Evolutionary conservation across 2,888 invertebrate genomes (phyloP).

Genomic region (Zhuqinia jingwanae): DNA sequence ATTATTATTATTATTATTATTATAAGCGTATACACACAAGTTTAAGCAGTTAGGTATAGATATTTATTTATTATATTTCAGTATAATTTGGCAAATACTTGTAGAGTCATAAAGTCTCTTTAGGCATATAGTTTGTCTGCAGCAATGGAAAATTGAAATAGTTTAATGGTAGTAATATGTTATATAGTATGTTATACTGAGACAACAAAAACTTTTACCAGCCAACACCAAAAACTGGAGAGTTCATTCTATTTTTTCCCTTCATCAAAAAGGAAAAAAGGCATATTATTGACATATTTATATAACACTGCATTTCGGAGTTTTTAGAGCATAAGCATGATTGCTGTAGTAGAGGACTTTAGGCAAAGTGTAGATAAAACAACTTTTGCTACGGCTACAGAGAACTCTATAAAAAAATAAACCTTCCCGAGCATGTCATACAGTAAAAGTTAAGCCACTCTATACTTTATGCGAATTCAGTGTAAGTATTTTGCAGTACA

Average conservation of each 20-base stretch:
- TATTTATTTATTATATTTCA: too few relatives aligned
- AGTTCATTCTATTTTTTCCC: slow-evolving; percentile 12
- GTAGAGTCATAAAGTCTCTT: background rate
- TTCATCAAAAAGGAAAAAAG: slow-evolving; percentile 2
- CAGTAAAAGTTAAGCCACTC: too few relatives aligned
- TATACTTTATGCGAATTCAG: too few relatives aligned
- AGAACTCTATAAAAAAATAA: slow-evolving; percentile 19
- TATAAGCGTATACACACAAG: too few relatives aligned
- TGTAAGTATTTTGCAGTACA: background rate
- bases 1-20: too few relatives aligned
- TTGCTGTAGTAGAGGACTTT: too few relatives aligned
- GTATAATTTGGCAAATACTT: too few relatives aligned
- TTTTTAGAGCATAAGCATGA: too few relatives aligned
- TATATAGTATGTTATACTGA: too few relatives aligned
- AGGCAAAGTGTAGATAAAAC: too few relatives aligned
- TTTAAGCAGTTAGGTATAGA: too few relatives aligned
- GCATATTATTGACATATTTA: too few relatives aligned
- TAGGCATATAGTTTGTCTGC: slow-evolving; percentile 37
- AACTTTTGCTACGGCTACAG: slow-evolving; percentile 16
- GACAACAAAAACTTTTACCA: slow-evolving; percentile 9
- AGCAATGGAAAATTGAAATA: slow-evolving; percentile 30
- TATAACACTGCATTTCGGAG: background rate
- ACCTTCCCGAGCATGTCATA: background rate
- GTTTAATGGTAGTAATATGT: slow-evolving; percentile 15
- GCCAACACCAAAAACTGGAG: background rate